Percentiles rank a stretch among this genome's conserved stretches.
These are phyloP conservation scores for Zonotrichia albicollis DNA, from an alignment of 2,797 vertebrate species.

Conservation along the genomic window DNA sequence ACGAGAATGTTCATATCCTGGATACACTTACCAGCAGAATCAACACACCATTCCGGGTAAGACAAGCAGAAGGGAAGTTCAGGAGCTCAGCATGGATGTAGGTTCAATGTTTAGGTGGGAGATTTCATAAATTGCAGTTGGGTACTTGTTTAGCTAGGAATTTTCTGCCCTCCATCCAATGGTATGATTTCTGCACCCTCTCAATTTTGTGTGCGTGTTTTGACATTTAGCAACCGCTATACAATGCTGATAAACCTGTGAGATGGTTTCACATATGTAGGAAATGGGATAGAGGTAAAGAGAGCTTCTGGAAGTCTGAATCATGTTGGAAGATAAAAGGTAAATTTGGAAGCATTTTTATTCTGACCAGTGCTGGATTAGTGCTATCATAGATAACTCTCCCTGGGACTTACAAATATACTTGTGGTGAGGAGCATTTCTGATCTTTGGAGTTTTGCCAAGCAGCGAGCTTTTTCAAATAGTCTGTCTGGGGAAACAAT, in stretches of 20 bases:
- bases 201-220: not conserved
- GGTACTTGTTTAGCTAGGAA: not conserved
- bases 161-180: not conserved
- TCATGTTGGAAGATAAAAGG: not conserved
- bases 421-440: not conserved
- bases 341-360: not conserved
- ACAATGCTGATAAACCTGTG: not conserved
- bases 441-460: not conserved
- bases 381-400: not conserved
- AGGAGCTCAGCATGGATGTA: not conserved
- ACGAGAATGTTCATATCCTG: slow-evolving; percentile 92
- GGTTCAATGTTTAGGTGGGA: not conserved
- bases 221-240: not conserved
- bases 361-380: not conserved
- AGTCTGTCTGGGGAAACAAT: not conserved
- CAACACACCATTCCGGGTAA: slow-evolving; percentile 96
- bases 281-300: not conserved
- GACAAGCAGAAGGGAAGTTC: not conserved
- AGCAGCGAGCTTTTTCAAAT: not conserved
- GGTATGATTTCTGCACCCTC: not conserved
- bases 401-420: not conserved
- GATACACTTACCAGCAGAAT: slow-evolving; percentile 95
- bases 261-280: not conserved
- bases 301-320: not conserved
- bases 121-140: not conserved